These are phyloP conservation scores for Orthonyx spaldingii DNA, from an alignment of 2,113 vertebrate species.

Conservation along the genomic window DNA sequence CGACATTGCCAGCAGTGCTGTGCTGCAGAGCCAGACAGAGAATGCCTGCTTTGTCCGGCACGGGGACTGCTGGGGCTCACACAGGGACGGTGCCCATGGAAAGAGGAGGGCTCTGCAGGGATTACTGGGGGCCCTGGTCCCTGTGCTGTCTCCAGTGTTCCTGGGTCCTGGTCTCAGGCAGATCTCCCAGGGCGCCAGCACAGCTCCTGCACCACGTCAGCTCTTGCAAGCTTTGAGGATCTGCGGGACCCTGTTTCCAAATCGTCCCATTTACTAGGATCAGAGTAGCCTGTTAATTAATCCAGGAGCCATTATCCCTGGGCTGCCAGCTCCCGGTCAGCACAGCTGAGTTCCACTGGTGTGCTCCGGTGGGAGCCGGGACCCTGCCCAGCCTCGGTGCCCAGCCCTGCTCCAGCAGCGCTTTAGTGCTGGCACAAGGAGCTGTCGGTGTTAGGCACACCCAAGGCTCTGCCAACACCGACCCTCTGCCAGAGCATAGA, in stretches of 20 bases:
- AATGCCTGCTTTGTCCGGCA: not conserved
- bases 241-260: not conserved
- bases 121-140: not conserved
- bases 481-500: rapidly evolving
- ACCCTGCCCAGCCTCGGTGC: not conserved
- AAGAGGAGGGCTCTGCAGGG: not conserved
- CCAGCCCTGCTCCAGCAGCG: rapidly evolving
- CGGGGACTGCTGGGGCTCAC: not conserved
- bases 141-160: not conserved
- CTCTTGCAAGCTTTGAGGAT: not conserved
- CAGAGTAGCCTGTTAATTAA: not conserved
- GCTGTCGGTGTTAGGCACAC: rapidly evolving
- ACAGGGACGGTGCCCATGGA: rapidly evolving
- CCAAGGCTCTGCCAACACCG: rapidly evolving
- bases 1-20: rapidly evolving
- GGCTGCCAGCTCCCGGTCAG: rapidly evolving
- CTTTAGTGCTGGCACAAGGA: rapidly evolving
- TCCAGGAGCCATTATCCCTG: rapidly evolving
- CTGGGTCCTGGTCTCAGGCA: not conserved
- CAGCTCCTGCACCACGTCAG: not conserved
- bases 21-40: not conserved
- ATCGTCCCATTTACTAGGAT: not conserved
- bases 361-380: rapidly evolving
- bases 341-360: not conserved
- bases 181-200: rapidly evolving